These are phyloP conservation scores for Melitaea athalia DNA, from an alignment of 2,888 invertebrate genomes.

Conservation along the genomic window DNA sequence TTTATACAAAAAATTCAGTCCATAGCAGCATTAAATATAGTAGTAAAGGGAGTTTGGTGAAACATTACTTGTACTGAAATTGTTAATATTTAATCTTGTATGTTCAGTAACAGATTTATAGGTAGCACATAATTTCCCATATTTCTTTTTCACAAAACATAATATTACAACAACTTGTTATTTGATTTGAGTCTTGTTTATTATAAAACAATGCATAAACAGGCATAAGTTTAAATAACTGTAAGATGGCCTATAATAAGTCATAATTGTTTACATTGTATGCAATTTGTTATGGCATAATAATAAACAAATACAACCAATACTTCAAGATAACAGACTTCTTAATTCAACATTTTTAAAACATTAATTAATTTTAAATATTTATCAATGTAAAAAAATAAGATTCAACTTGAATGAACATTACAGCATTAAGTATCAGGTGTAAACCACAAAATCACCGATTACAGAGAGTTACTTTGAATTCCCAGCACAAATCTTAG, in stretches of 20 bases:
- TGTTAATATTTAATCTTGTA: too few relatives aligned
- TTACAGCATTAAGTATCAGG: background rate
- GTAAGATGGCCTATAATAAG: slow-evolving; percentile 48
- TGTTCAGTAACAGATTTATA: background rate
- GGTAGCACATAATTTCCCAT: too few relatives aligned
- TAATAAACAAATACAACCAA: slow-evolving; percentile 63
- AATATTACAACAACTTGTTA: background rate
- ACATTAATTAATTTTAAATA: background rate
- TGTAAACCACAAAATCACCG: background rate
- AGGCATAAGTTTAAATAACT: slow-evolving; percentile 31
- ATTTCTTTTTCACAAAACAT: too few relatives aligned
- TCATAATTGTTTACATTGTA: slow-evolving; percentile 72
- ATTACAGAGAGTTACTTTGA: background rate
- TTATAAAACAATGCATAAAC: slow-evolving; percentile 22
- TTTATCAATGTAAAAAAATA: background rate
- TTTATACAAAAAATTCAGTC: too few relatives aligned
- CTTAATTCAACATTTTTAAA: background rate
- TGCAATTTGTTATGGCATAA: slow-evolving; percentile 68
- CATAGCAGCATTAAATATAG: too few relatives aligned
- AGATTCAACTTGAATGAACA: background rate
- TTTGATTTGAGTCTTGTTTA: slow-evolving; percentile 9
- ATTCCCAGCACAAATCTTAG: background rate
- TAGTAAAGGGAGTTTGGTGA: too few relatives aligned
- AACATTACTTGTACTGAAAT: too few relatives aligned
- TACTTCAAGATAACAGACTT: slow-evolving; percentile 48